Conservation (phyloP, 2,888 invertebrate species). For the Heliconius aoede region DNA sequence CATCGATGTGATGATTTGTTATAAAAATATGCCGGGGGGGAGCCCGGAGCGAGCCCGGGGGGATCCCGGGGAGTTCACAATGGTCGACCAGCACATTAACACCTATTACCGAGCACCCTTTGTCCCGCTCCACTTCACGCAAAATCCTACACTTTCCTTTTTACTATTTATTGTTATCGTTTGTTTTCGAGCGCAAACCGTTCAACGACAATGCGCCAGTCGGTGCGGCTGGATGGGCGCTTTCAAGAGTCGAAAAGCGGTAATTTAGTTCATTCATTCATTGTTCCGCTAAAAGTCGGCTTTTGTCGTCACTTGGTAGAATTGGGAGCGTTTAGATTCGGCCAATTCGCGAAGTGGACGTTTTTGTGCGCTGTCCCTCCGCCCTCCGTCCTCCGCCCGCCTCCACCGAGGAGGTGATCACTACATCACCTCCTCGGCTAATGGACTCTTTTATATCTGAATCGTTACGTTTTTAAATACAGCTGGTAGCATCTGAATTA, state of each 20-base stretch:
- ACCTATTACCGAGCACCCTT: conserved; percentile 74
- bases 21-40: conserved; percentile 68
- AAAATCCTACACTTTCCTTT: conserved; percentile 82
- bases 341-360: conserved; percentile 78
- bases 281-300: conserved; percentile 81
- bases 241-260: conserved; percentile 80
- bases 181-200: conserved; percentile 82
- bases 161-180: conserved; percentile 82
- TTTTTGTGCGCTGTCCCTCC: conserved; percentile 61
- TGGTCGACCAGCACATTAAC: conserved; percentile 78
- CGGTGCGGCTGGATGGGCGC: conserved; percentile 75
- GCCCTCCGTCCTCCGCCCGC: conserved; percentile 49
- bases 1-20: conserved; percentile 74
- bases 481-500: background rate
- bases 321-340: conserved; percentile 82
- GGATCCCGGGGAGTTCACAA: conserved; percentile 63
- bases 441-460: conserved; percentile 42
- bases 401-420: conserved; percentile 1
- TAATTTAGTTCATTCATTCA: conserved; percentile 81
- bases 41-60: conserved; percentile 54
- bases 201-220: conserved; percentile 70
- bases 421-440: conserved; percentile 26
- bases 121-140: conserved; percentile 72
- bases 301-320: conserved; percentile 79
- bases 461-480: conserved; percentile 32